Conservation (phyloP, 1,140 invertebrate genomes). For the Drosophila gunungcola region DNA sequence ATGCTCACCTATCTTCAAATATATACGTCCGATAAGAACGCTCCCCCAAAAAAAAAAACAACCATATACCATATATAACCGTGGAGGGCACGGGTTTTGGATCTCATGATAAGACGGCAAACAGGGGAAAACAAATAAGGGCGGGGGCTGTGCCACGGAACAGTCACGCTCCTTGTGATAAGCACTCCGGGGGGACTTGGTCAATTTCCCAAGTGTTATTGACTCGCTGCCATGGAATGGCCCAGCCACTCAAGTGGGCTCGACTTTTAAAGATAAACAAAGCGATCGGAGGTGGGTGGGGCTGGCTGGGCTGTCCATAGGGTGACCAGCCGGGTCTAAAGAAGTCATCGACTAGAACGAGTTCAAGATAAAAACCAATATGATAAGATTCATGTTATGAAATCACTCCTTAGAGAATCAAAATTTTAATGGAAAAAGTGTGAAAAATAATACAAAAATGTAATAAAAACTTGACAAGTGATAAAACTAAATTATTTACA, state of each 20-base stretch:
- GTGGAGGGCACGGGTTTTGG: conserved; percentile 70
- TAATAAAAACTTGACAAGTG: no score
- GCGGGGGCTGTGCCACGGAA: background rate
- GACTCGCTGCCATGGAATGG: conserved; percentile 43
- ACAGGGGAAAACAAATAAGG: background rate
- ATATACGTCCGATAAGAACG: conserved; percentile 22
- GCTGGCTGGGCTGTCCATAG: conserved; percentile 11
- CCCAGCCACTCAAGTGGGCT: conserved; percentile 62
- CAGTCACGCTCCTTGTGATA: conserved; percentile 53
- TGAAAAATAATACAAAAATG: no score
- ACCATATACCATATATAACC: conserved; percentile 16
- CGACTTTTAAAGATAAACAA: conserved; percentile 59
- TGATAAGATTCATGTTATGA: background rate
- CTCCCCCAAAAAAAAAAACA: background rate
- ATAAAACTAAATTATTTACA: no score
- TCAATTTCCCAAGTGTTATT: conserved; percentile 77
- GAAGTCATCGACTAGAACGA: conserved; percentile 18
- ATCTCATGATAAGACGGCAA: conserved; percentile 72
- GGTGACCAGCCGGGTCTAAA: conserved; percentile 41
- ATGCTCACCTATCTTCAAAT: background rate
- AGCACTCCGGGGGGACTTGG: conserved; percentile 56
- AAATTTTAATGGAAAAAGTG: no score
- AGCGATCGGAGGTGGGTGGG: background rate
- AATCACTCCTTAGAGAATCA: no score
- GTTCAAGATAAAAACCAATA: conserved; percentile 18